phyloP scores from a whole-genome alignment of 2,888 invertebrate species.

The Embidobia sp. region DNA sequence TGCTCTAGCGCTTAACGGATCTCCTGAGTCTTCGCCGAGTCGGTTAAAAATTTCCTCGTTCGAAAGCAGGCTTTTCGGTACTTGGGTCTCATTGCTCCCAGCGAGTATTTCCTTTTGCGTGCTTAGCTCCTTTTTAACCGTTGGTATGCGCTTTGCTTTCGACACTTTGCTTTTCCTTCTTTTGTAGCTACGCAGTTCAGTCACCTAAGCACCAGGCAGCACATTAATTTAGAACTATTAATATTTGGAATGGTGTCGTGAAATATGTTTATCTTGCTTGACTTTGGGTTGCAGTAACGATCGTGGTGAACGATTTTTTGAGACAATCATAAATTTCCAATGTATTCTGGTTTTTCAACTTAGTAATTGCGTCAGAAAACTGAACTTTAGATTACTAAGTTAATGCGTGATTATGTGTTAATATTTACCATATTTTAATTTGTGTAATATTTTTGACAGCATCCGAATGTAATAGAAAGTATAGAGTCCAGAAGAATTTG shows the following conservation, averaged over 20 bases:
- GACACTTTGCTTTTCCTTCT: constrained; percentile 61
- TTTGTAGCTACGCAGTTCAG: constrained; percentile 73
- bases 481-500: no score
- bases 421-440: no score
- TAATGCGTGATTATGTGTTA: no score
- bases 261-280: neutral
- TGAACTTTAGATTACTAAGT: no score
- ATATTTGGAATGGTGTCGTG: constrained; percentile 7
- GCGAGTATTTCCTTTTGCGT: constrained; percentile 76
- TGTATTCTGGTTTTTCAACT: no score
- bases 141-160: constrained; percentile 63
- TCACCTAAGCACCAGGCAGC: constrained; percentile 72
- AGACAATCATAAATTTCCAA: no score
- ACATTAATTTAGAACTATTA: constrained; percentile 12
- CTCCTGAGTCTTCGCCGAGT: constrained; percentile 42
- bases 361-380: no score
- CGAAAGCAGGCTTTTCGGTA: constrained; percentile 63
- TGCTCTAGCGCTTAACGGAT: constrained; percentile 21
- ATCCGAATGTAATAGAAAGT: no score
- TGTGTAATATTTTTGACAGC: no score
- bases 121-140: constrained; percentile 78
- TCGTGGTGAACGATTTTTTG: no score
- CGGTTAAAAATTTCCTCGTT: constrained; percentile 61
- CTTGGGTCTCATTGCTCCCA: constrained; percentile 71
- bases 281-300: no score